Evolutionary conservation across 2,113 vertebrate genomes (phyloP).

Genomic region (Oncorhynchus nerka): DNA sequence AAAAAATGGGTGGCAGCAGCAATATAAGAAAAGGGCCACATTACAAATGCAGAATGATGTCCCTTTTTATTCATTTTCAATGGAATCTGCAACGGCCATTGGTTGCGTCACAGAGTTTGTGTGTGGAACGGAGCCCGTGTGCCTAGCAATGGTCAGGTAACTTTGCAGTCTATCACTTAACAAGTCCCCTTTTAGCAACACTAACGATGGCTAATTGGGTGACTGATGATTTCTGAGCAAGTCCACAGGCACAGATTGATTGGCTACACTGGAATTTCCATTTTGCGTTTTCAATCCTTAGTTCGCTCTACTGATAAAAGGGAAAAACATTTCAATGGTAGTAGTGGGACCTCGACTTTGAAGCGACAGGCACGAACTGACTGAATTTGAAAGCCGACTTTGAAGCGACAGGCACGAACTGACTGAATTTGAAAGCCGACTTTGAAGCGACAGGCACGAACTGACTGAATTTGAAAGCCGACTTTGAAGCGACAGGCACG

Average conservation of each 20-base stretch:
- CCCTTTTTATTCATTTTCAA: not conserved
- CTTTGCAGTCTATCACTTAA: not conserved
- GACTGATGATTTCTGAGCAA: conserved; percentile 54
- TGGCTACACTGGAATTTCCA: conserved; percentile 60
- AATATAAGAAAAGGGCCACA: too few species aligned
- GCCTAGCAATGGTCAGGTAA: not conserved
- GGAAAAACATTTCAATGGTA: not conserved
- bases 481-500: too few species aligned
- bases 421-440: too few species aligned
- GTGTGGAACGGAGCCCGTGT: not conserved
- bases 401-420: too few species aligned
- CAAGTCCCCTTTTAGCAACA: conserved; percentile 9
- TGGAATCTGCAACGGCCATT: not conserved
- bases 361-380: too few species aligned
- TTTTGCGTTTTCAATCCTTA: conserved; percentile 30
- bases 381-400: too few species aligned
- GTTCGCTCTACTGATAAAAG: not conserved
- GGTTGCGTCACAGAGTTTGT: not conserved
- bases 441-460: too few species aligned
- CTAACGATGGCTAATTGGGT: conserved; percentile 14
- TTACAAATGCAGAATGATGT: too few species aligned
- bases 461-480: too few species aligned
- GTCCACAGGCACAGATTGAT: conserved; percentile 41
- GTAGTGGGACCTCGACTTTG: too few species aligned
- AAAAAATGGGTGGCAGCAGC: too few species aligned